Base-by-base conservation (phyloP, 2,797 vertebrate genomes). In the Lates japonicus region DNA sequence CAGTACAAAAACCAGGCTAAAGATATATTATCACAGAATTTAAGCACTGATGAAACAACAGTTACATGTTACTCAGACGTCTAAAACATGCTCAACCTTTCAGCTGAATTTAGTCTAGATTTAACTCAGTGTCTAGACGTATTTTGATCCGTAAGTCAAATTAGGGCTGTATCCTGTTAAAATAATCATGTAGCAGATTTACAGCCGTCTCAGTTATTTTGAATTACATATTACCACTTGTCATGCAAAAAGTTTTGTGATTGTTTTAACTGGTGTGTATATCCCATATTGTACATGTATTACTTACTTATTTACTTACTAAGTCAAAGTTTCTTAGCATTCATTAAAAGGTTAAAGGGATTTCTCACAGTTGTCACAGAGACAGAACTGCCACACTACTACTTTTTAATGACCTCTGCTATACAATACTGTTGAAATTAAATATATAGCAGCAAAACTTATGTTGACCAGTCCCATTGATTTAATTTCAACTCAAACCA, bases 401-500 rank as follows among this genome's bases (percentile, higher is more conserved):
- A 59, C 35, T 6, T 52, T 22, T 52, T 52, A 22, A 52, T 52
- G 49, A 12, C 48, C 9, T 49, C 46, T 48, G 1, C 35, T 9
- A 17, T 39, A 65, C 35, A 76, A 22, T 29, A 60, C 19, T n/a
- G 33, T 2, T 25, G 6, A 70, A 52, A 54, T 60, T 31, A 69
- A 65, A 77, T 59, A 14, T 13, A 49, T 14, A 68, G 69, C 13
- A 52, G 49, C 44, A 64, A 59, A 62, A 57, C 52, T 31, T 66
- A 65, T 42, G 25, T 17, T 52, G 3, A 63, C 51, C 16, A 46
- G 33, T 35, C 7, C 66, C 74, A n/a, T 37, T 42, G 55, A 46
- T 78, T 75, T 70, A 52, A 31, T 41, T 60, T 78, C 54, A 57
- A n/a, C 66, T 82, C 61, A 60, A 66, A 63, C 17, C 14, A 11